Evolutionary conservation across 2,888 invertebrate genomes (phyloP).

Genomic region (Cephus nigrinus): DNA sequence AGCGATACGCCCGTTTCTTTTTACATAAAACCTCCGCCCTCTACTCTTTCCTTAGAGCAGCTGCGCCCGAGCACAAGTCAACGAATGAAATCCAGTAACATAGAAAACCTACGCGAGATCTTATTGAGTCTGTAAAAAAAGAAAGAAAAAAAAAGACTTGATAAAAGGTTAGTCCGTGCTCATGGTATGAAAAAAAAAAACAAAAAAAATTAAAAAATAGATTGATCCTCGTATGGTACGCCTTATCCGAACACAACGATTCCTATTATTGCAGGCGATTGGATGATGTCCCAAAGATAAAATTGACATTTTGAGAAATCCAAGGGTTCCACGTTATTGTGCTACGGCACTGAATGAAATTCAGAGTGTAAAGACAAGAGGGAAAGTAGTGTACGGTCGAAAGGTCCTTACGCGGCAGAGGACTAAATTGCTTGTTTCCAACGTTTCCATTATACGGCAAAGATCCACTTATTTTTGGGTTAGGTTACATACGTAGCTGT

Average conservation of each 20-base stretch:
- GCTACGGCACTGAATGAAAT: not conserved
- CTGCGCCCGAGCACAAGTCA: not conserved
- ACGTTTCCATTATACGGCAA: slow-evolving; percentile 20
- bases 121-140: not conserved
- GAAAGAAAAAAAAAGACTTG: not conserved
- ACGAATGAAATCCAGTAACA: not conserved
- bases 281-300: not conserved
- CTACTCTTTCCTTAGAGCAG: not conserved
- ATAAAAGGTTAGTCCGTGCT: not conserved
- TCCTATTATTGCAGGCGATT: not conserved
- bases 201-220: too few relatives aligned
- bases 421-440: slow-evolving; percentile 37
- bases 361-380: not conserved
- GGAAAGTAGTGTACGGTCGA: slow-evolving; percentile 20
- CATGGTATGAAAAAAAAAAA: not conserved
- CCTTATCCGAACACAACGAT: not conserved
- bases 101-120: not conserved
- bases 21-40: not conserved
- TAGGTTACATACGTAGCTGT: not conserved
- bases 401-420: slow-evolving; percentile 34
- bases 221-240: not conserved
- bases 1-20: not conserved
- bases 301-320: not conserved
- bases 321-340: not conserved
- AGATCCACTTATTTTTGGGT: slow-evolving; percentile 6